These are phyloP conservation scores for Zoanthus sansibaricus DNA, from an alignment of 92 coral and sea anemone species.

Conservation along the genomic window DNA sequence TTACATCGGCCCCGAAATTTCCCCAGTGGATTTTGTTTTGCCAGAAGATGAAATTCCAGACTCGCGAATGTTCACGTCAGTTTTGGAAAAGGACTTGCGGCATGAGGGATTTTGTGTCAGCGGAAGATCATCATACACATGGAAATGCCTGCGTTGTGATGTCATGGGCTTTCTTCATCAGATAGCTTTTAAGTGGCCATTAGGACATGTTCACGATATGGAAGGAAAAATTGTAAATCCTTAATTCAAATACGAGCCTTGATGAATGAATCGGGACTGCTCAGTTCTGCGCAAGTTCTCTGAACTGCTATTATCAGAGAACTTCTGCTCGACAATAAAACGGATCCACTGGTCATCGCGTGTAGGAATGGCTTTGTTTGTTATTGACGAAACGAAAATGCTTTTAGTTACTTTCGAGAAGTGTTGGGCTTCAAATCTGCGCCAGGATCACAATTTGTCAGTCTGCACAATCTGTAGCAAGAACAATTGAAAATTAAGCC, in stretches of 20 bases:
- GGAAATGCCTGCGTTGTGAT: constrained; percentile 83
- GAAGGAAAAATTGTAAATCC: background rate
- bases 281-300: background rate
- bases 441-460: too few relatives aligned
- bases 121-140: constrained; percentile 80
- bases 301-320: background rate
- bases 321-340: too few relatives aligned
- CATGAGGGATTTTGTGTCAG: constrained; percentile 86
- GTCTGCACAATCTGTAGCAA: too few relatives aligned
- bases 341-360: too few relatives aligned
- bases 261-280: background rate
- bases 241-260: background rate
- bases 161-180: constrained; percentile 80
- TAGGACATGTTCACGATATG: constrained; percentile 42
- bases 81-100: constrained; percentile 82
- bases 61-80: constrained; percentile 75
- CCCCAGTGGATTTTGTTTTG: constrained; percentile 73
- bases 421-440: too few relatives aligned
- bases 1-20: constrained; percentile 74
- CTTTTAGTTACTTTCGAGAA: too few relatives aligned
- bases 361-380: too few relatives aligned
- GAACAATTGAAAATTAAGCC: too few relatives aligned
- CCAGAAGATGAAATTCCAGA: constrained; percentile 80
- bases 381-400: too few relatives aligned
- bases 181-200: constrained; percentile 76